phyloP scores from a whole-genome alignment of 2,888 invertebrate species.

The Eupelmus urozonus region DNA sequence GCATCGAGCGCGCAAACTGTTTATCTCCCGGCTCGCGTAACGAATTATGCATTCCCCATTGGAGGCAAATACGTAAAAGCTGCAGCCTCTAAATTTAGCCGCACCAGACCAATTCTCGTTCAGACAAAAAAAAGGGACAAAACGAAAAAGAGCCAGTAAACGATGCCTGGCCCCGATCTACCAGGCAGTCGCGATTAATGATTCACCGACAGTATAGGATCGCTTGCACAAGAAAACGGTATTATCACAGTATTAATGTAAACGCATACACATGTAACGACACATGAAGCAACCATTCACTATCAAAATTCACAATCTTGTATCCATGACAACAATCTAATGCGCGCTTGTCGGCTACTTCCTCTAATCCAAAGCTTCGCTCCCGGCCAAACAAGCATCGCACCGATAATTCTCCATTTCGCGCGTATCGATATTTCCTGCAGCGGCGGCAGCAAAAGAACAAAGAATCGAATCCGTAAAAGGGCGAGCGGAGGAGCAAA shows the following conservation, averaged over 20 bases:
- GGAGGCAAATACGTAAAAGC: not conserved
- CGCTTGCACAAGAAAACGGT: too few species aligned
- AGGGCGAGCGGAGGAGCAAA: not conserved
- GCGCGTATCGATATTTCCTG: not conserved
- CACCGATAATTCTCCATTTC: constrained; percentile 20
- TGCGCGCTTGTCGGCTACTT: not conserved
- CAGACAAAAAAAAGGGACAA: not conserved
- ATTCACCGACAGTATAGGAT: too few species aligned
- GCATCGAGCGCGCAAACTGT: constrained; percentile 17
- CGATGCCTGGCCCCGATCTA: not conserved
- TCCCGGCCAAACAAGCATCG: not conserved
- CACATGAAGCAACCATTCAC: too few species aligned
- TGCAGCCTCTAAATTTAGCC: constrained; percentile 37
- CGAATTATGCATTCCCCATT: constrained; percentile 41
- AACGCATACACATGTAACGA: too few species aligned
- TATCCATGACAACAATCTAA: too few species aligned
- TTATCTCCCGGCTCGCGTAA: constrained; percentile 7
- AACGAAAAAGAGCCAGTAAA: not conserved
- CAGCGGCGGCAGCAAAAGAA: not conserved
- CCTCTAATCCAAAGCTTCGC: not conserved
- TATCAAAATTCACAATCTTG: too few species aligned
- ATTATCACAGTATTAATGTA: too few species aligned
- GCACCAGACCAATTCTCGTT: not conserved
- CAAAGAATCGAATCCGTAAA: not conserved
- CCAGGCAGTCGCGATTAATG: too few species aligned